Conservation (phyloP, 2,797 vertebrate genomes). For the Acanthiza pusilla region DNA sequence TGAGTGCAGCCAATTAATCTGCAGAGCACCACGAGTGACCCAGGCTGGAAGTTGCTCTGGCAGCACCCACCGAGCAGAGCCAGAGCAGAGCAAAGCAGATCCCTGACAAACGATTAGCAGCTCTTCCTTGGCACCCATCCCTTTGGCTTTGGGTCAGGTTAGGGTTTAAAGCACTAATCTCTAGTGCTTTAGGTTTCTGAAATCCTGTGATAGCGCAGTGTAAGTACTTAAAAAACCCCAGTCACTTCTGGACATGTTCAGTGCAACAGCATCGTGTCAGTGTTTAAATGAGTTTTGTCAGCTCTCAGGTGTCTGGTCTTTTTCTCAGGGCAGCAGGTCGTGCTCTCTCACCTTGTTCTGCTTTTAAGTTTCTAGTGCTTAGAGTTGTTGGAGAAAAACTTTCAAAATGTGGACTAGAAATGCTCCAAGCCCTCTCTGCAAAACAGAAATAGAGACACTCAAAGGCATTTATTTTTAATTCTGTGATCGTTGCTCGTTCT, state of each 20-base stretch:
- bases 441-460: neutral
- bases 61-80: neutral
- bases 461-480: neutral
- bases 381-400: neutral
- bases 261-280: neutral
- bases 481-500: neutral
- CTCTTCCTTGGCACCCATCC: neutral
- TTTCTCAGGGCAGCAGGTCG: neutral
- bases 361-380: neutral
- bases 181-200: neutral
- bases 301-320: constrained; percentile 9
- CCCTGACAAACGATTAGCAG: neutral
- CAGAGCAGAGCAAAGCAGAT: neutral
- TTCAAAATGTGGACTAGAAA: neutral
- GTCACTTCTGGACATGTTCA: neutral
- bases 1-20: neutral
- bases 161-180: constrained; percentile 1
- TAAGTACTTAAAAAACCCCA: neutral
- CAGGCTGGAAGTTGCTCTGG: neutral
- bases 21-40: neutral
- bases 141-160: neutral
- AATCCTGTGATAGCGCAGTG: neutral
- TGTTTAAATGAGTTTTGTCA: neutral
- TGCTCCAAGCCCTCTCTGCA: neutral
- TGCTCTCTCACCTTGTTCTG: neutral